Evolutionary conservation across 2,797 vertebrate species (phyloP).

Genomic region (Centropyge bicolor): DNA sequence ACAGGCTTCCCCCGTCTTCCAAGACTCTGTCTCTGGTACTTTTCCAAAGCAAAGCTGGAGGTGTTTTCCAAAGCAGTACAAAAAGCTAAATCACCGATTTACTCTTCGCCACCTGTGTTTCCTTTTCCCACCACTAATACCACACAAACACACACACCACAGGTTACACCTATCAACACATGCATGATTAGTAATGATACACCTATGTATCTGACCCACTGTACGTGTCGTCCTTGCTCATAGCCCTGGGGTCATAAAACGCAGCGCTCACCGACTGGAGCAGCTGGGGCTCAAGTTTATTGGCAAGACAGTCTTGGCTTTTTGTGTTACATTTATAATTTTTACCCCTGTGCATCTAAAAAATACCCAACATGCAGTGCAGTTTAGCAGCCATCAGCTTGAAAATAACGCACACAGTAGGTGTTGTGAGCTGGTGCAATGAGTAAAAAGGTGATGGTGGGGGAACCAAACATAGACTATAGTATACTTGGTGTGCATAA

Average conservation of each 20-base stretch:
- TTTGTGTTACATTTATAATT: constrained; percentile 23
- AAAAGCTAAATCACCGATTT: neutral
- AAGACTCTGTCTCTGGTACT: constrained; percentile 45
- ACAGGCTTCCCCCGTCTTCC: constrained; percentile 53
- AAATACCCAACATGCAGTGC: constrained; percentile 30
- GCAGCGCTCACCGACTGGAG: constrained; percentile 29
- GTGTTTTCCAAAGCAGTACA: constrained; percentile 54
- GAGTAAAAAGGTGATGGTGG: constrained; percentile 46
- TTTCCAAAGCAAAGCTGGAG: constrained; percentile 65
- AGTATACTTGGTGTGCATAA: constrained; percentile 71
- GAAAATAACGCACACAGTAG: constrained; percentile 21
- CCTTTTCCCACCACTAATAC: neutral
- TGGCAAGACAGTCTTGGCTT: constrained; percentile 21
- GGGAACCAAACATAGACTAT: constrained; percentile 65
- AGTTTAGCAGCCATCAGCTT: neutral
- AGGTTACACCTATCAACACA: constrained; percentile 67
- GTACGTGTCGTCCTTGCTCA: constrained; percentile 41
- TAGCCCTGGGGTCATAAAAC: constrained; percentile 60
- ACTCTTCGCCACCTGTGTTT: neutral
- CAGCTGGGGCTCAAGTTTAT: constrained; percentile 64
- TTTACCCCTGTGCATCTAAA: constrained; percentile 13
- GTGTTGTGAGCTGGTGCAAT: constrained; percentile 21
- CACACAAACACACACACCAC: constrained; percentile 49
- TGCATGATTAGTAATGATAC: constrained; percentile 69
- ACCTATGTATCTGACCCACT: constrained; percentile 52